Percentiles rank a stretch among this genome's conserved stretches.
These are phyloP conservation scores for Ahaetulla prasina DNA, from an alignment of 2,113 vertebrate species.

Conservation along the genomic window DNA sequence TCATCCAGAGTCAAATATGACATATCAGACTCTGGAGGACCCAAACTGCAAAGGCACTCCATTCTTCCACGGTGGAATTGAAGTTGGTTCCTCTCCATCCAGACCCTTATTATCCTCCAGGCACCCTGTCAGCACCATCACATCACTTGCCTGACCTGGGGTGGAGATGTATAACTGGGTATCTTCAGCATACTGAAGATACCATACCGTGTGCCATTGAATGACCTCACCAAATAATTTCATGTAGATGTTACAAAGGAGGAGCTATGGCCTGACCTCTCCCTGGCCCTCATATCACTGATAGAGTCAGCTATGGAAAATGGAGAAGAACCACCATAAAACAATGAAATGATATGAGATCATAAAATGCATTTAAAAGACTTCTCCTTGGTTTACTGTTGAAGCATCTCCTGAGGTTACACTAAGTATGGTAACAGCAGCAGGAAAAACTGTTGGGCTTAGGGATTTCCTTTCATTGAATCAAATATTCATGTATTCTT, in stretches of 20 bases:
- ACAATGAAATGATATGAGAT: neutral
- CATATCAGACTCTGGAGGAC: neutral
- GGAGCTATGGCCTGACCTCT: neutral
- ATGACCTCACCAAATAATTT: neutral
- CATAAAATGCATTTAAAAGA: conserved; percentile 10
- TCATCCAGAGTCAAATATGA: neutral
- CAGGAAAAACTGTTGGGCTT: neutral
- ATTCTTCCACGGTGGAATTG: neutral
- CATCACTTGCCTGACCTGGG: neutral
- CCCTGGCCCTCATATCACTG: neutral
- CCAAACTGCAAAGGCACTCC: neutral
- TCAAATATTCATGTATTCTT: neutral
- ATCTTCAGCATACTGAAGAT: neutral
- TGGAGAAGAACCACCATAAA: neutral
- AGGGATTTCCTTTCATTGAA: neutral
- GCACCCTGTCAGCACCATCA: neutral
- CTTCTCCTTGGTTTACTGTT: neutral
- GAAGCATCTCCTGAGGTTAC: neutral
- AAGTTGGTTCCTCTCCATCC: neutral
- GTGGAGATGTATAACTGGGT: neutral
- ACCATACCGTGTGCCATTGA: neutral
- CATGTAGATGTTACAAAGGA: neutral
- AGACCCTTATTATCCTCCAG: neutral
- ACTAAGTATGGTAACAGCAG: neutral
- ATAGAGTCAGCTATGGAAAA: neutral